Evolutionary conservation across 2,888 invertebrate species (phyloP), one percentile per base, ranked within the genome.

Genomic region (Marasmarcha lunaedactyla): DNA sequence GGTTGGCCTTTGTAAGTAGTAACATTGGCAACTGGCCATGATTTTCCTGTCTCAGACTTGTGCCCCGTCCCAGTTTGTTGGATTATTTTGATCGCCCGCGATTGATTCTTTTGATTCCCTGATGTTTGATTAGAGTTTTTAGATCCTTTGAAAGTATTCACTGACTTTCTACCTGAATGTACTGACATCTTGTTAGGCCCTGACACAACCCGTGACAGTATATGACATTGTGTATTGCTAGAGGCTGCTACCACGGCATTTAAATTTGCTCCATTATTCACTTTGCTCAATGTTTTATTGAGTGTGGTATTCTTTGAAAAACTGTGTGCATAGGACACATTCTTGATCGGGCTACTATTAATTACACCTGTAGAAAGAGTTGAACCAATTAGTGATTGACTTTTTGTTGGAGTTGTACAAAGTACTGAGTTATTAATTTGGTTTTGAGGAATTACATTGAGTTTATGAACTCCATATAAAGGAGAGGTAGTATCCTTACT

Each of bases 61-160:
- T 69, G 67, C 41, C 61, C 54, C 41, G 71, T 55, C 39, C 77
- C 77, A 39, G 79, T 59, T 50, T 83, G 81, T 50, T 86, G 86
- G 46, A 86, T 83, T 44, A 86, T 86, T 59, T 87, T 86, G 12
- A 87, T 78, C 14, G 86, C 72, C 50, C 85, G 81, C 0, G 81
- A 76, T 46, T 79, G 78, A 56, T 65, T 77, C 46, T 78, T 79
- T 47, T 74, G 77, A 40, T 51, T 26, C 15, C 49, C 60, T 2
- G 69, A 55, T 7, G 55, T 55, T 56, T 77, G 73, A 35, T 44
- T 41, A 14, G 72, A 64, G 50, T 52, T 71, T 55, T 79, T 81
- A 9, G 76, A 69, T 40, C 69, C 70, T 52, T 78, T 79, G 6
- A 76, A 57, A 42, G 77, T 56, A 50, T 70, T 78, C 25, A 71